Base-by-base conservation (phyloP, 2,113 vertebrate genomes). In the Zootoca vivipara region DNA sequence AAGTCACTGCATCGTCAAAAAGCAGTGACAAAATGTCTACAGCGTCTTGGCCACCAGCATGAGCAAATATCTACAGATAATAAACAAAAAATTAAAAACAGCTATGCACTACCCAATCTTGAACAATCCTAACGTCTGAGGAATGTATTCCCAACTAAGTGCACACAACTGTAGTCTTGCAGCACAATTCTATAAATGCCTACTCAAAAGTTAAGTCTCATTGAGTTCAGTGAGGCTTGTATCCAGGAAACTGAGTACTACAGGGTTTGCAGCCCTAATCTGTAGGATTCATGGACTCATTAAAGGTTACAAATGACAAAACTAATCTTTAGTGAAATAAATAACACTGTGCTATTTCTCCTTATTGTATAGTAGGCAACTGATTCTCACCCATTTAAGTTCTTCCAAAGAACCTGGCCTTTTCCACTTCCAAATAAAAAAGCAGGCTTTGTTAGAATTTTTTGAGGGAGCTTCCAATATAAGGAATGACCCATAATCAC, bases 11-110 rank as follows among this genome's bases (percentile, higher is more conserved):
- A 75, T 18, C 58, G 30, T 88, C 86, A 77, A 40, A 40, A 65
- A 42, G 80, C 20, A 35, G 70, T 83, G 86, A 42, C 86, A 87
- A 73, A 40, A 81, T 58, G 38, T 64, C 80, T 28, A 58, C 79
- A 87, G 28, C 33, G 28, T 69, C 26, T 62, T 42, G 67, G 79
- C 38, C 38, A 82, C 86, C 79, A 82, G 33, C 67, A 81, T 22
- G 78, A 30, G n/a, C 85, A 87, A 80, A 20, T 42, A 74, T 87
- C 56, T 82, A 42, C 1, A 82, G 22, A 52, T 75, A 64, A 74
- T 82, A 70, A 82, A 28, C 79, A 64, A 33, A 62, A 28, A n/a
- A 28, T 13, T 5, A 38, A 26, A 9, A 70, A 62, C 18, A 24
- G 78, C 78, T 56, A 22, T 30, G 10, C 8, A 30, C 69, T 12